A percentile compares a stretch with the other conserved stretches of the same genome.
Evolutionary conservation across 2,888 invertebrate species (phyloP).

Genomic region (Pachydiplax longipennis): DNA sequence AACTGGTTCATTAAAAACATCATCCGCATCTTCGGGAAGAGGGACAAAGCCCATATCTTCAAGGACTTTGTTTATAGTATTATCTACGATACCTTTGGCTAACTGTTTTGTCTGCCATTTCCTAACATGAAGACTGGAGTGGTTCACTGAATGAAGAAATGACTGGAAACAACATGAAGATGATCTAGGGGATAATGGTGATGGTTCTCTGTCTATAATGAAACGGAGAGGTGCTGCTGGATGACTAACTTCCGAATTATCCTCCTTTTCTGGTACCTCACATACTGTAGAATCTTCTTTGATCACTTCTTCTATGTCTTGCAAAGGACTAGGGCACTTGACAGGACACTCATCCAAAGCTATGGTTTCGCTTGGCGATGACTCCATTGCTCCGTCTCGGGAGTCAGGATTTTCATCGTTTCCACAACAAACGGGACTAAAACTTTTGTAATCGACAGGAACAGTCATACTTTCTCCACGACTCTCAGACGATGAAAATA

Average conservation of each 20-base stretch:
- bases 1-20: conserved; percentile 57
- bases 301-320: conserved; percentile 32
- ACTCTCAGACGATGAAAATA: background rate
- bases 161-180: conserved; percentile 32
- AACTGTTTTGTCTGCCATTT: conserved; percentile 74
- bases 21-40: conserved; percentile 55
- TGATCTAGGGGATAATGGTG: background rate
- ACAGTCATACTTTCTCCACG: conserved; percentile 14
- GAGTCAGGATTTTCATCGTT: conserved; percentile 4
- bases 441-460: conserved; percentile 26
- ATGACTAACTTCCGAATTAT: background rate
- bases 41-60: conserved; percentile 68
- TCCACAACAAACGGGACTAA: conserved; percentile 27
- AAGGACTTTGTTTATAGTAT: conserved; percentile 72
- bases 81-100: conserved; percentile 72
- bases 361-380: background rate
- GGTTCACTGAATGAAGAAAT: conserved; percentile 34
- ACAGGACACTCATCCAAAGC: background rate
- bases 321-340: conserved; percentile 26
- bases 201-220: conserved; percentile 8
- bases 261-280: background rate
- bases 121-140: conserved; percentile 53
- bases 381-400: conserved; percentile 17
- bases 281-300: background rate
- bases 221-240: background rate